A percentile compares a stretch with the other conserved stretches of the same genome.
phyloP scores from a whole-genome alignment of 2,888 invertebrate genomes.

The Lycocerus yunnanus region DNA sequence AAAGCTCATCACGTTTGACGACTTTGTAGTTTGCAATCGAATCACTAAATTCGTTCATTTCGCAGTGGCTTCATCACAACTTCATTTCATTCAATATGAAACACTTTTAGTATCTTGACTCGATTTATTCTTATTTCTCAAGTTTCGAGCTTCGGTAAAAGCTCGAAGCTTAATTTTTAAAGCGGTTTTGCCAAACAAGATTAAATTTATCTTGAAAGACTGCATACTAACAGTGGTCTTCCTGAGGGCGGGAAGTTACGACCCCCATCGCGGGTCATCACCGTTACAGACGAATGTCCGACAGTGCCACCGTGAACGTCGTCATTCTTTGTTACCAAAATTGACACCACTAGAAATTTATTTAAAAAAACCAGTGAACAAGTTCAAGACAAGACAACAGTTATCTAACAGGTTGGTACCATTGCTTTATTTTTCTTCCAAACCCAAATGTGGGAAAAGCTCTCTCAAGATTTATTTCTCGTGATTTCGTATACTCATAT shows the following conservation, averaged over 20 bases:
- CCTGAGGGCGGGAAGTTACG: constrained; percentile 39
- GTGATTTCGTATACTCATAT: not conserved
- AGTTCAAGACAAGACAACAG: not conserved
- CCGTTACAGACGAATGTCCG: constrained; percentile 35
- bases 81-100: not conserved
- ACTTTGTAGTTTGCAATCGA: constrained; percentile 35
- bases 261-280: constrained; percentile 37
- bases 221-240: constrained; percentile 36
- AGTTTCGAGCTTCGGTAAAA: not conserved
- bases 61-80: not conserved
- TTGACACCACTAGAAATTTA: not conserved
- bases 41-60: constrained; percentile 1
- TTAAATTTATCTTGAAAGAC: constrained; percentile 17
- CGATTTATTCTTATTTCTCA: not conserved
- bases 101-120: not conserved
- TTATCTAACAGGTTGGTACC: not conserved
- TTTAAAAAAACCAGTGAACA: not conserved
- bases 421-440: not conserved
- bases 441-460: not conserved
- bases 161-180: not conserved
- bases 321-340: constrained; percentile 6
- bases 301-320: constrained; percentile 39
- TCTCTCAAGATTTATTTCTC: not conserved
- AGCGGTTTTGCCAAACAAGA: not conserved
- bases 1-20: constrained; percentile 33